Percentiles rank a stretch among this genome's conserved stretches.
Conservation (phyloP, 2,797 vertebrate genomes). For the Phoeniculus purpureus region DNA sequence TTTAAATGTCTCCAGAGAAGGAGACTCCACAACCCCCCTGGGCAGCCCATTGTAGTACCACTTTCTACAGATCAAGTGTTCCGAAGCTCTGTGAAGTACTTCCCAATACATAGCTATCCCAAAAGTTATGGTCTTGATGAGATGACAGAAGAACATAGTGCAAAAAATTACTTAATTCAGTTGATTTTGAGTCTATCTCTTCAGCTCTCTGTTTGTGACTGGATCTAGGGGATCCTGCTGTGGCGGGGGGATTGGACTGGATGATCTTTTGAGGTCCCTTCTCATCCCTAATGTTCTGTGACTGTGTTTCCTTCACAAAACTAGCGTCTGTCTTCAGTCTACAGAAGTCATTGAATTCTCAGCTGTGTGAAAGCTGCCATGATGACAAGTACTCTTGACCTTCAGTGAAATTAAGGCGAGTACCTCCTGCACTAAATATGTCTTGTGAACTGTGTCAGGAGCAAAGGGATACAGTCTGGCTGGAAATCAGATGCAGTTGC, state of each 20-base stretch:
- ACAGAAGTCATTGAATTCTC: constrained; percentile 43
- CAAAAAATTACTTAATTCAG: not conserved
- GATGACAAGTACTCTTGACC: constrained; percentile 67
- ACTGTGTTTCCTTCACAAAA: not conserved
- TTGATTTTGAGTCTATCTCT: not conserved
- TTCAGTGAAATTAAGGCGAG: constrained; percentile 53
- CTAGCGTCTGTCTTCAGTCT: constrained; percentile 53
- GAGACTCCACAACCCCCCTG: too few species aligned
- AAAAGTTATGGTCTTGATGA: not conserved
- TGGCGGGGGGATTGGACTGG: too few species aligned
- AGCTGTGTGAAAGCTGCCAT: constrained; percentile 60
- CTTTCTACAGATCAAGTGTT: not conserved
- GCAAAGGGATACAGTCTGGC: constrained; percentile 20
- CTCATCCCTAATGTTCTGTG: too few species aligned
- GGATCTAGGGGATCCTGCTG: too few species aligned
- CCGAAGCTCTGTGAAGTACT: not conserved
- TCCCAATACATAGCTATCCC: not conserved
- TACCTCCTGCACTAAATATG: constrained; percentile 63
- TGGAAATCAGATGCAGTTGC: constrained; percentile 40
- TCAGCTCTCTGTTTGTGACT: not conserved
- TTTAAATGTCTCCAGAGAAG: too few species aligned
- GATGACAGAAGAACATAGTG: not conserved
- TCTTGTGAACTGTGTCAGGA: constrained; percentile 45
- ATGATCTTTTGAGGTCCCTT: too few species aligned
- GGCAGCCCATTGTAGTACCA: too few species aligned